phyloP scores from a whole-genome alignment of 2,113 vertebrate species.

The Dipodomys ordii region DNA sequence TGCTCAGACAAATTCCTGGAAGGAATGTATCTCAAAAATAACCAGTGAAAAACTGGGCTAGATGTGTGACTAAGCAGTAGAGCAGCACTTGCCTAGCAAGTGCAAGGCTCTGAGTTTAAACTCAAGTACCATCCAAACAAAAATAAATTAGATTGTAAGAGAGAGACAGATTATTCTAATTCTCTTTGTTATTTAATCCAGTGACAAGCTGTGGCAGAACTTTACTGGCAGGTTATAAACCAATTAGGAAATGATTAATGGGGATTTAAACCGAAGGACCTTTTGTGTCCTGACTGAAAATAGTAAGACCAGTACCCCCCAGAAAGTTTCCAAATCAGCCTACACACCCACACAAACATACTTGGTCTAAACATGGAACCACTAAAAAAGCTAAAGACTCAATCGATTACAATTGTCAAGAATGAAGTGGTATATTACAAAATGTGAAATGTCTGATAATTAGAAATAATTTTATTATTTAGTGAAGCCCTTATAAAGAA shows the following conservation, averaged over 20 bases:
- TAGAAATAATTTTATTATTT: neutral
- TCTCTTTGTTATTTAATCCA: constrained; percentile 55
- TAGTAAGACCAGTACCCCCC: neutral
- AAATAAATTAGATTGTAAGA: too few species aligned
- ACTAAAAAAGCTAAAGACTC: neutral
- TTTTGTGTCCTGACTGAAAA: neutral
- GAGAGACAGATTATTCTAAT: neutral
- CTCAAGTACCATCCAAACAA: too few species aligned
- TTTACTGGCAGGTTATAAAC: constrained; percentile 49
- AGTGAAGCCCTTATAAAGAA: neutral
- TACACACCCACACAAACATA: neutral
- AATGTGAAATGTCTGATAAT: constrained; percentile 6
- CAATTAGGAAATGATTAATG: constrained; percentile 54
- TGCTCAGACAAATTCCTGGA: too few species aligned
- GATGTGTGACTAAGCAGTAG: too few species aligned
- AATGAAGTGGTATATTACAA: neutral
- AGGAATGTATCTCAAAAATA: too few species aligned
- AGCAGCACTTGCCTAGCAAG: too few species aligned
- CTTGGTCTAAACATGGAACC: neutral
- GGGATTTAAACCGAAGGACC: neutral
- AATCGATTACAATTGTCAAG: neutral
- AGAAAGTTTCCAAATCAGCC: constrained; percentile 18
- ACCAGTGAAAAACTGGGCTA: too few species aligned
- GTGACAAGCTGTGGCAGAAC: constrained; percentile 30
- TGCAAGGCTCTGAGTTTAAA: too few species aligned